phyloP scores from a whole-genome alignment of 2,797 vertebrate species.

The Siniperca scherzeri region DNA sequence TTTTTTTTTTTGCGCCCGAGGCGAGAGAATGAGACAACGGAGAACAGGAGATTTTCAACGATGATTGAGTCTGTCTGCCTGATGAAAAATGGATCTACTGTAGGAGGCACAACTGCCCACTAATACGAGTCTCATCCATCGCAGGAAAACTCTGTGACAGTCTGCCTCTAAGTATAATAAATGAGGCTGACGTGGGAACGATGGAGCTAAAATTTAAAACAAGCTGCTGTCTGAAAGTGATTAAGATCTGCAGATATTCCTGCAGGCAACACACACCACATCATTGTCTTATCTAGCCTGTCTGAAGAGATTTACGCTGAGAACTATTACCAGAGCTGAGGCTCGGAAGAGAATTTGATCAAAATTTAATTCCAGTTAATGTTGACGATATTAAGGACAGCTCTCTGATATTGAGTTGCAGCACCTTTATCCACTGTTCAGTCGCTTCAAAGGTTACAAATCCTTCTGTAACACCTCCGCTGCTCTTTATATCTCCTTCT shows the following conservation, averaged over 20 bases:
- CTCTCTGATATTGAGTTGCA: conserved; percentile 14
- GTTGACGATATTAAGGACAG: conserved; percentile 4
- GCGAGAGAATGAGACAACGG: conserved; percentile 18
- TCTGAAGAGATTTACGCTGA: conserved; percentile 54
- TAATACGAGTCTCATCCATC: conserved; percentile 43
- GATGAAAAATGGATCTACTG: conserved; percentile 54
- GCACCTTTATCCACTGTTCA: conserved; percentile 18
- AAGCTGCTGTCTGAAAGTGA: conserved; percentile 58
- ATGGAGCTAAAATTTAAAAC: conserved; percentile 57
- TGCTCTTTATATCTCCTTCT: not conserved
- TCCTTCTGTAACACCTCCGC: not conserved
- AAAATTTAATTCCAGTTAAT: conserved; percentile 42
- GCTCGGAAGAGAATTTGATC: conserved; percentile 24
- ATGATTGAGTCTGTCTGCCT: conserved; percentile 57
- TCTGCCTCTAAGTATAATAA: conserved; percentile 50
- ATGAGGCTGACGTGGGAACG: conserved; percentile 45
- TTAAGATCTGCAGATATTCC: conserved; percentile 62
- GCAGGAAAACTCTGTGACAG: conserved; percentile 40
- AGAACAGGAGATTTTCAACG: conserved; percentile 43
- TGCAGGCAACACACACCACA: conserved; percentile 44
- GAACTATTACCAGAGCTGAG: conserved; percentile 9
- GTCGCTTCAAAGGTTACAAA: not conserved
- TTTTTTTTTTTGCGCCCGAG: conserved; percentile 27
- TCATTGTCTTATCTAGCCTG: conserved; percentile 46
- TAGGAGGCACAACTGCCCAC: conserved; percentile 24